Percentiles rank a stretch among this genome's conserved stretches.
These are phyloP conservation scores for Bombycilla garrulus DNA, from an alignment of 2,113 vertebrate genomes.

Conservation along the genomic window DNA sequence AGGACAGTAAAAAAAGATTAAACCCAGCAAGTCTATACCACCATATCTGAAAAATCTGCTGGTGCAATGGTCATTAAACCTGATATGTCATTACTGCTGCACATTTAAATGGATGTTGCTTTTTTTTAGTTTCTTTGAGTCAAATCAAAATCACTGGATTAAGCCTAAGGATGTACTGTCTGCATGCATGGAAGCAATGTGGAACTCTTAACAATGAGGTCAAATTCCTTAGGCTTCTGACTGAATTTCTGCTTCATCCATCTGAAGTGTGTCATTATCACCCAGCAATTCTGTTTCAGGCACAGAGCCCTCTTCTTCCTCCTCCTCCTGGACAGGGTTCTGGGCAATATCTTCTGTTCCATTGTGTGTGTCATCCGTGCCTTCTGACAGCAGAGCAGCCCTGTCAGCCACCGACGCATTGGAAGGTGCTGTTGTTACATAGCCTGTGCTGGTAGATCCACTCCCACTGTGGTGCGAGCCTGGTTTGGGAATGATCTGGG, in stretches of 20 bases:
- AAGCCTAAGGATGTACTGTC: background rate
- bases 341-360: slow-evolving; percentile 74
- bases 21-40: background rate
- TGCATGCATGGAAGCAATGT: background rate
- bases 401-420: slow-evolving; percentile 84
- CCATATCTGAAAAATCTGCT: background rate
- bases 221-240: slow-evolving; percentile 77
- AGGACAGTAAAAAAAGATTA: slow-evolving; percentile 39
- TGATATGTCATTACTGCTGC: background rate
- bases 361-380: slow-evolving; percentile 73
- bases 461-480: slow-evolving; percentile 94
- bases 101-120: background rate
- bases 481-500: slow-evolving; percentile 85
- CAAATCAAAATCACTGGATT: background rate
- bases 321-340: slow-evolving; percentile 78
- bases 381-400: slow-evolving; percentile 80
- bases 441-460: slow-evolving; percentile 95
- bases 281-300: slow-evolving; percentile 91
- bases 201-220: background rate
- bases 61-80: background rate
- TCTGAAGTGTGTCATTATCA: slow-evolving; percentile 82
- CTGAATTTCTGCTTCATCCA: slow-evolving; percentile 77
- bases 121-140: background rate
- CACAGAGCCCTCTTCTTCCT: slow-evolving; percentile 79
- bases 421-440: slow-evolving; percentile 90